Evolutionary conservation across 2,113 vertebrate species (phyloP), one percentile per base, ranked within the genome.

Genomic region (Tenrec ecaudatus): DNA sequence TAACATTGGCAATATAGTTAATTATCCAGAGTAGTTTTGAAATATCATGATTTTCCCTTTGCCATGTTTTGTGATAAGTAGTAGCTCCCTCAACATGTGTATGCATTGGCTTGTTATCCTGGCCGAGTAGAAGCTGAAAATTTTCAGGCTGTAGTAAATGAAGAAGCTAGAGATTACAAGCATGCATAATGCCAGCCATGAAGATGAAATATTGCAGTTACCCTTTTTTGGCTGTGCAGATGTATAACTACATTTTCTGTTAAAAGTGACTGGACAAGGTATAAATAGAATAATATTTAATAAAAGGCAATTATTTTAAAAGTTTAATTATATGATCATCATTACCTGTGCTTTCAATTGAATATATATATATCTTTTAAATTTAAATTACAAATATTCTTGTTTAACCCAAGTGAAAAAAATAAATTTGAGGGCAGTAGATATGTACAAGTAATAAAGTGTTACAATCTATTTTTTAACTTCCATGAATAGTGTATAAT

Each of bases 381-480:
- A 88, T 85, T 85, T 73, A 73, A 80, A 85, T 90, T 90, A 43
- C 62, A 84, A 60, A 66, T 62, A 76, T 83, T 64, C 9, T 66
- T 83, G 76, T 31, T 82, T 31, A 84, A 75, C 60, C 57, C 8
- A 58, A 78, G 83, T 15, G 82, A 94, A 60, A 15, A 86, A 71
- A 78, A 43, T 73, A 53, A 71, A 25, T 36, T 43, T 77, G 25
- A 47, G 47, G 80, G n/a, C 86, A 64, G 19, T 7, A 33, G 20
- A 90, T 85, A 71, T 80, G 33, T 69, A 76, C 2, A 75, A 80
- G 88, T 58, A 80, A 79, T 5, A 23, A 75, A 29, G 82, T 2
- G 8, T 64, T 53, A 58, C n/a, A 11, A 31, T 1, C 0, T 71
- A 40, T 15, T 90, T 90, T 82, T 58, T 81, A 86, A 95, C 53